phyloP scores from a whole-genome alignment of 1,140 invertebrate species.

The Mamestra configurata region DNA sequence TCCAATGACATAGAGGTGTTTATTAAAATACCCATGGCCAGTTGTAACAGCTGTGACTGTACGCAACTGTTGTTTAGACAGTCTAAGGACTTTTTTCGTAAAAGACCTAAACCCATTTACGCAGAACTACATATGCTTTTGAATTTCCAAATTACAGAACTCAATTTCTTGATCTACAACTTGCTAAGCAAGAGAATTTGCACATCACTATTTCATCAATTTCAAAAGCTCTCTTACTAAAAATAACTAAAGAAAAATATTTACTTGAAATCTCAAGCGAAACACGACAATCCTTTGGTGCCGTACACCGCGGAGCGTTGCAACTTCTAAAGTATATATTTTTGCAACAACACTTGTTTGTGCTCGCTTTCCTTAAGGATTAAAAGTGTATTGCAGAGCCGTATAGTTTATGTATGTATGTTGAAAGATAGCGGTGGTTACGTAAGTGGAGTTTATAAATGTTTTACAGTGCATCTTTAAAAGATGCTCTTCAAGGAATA shows the following conservation, averaged over 20 bases:
- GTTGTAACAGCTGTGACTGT: too few relatives aligned
- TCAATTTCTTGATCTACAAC: neutral
- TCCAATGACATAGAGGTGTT: too few relatives aligned
- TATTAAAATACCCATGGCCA: too few relatives aligned
- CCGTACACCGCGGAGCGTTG: neutral
- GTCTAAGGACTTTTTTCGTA: too few relatives aligned
- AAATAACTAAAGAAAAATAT: conserved; percentile 8
- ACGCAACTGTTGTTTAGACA: too few relatives aligned
- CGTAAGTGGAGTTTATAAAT: neutral
- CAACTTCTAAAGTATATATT: conserved; percentile 24
- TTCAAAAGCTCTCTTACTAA: neutral
- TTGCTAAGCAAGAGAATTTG: neutral
- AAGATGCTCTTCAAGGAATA: too few relatives aligned
- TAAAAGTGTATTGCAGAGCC: conserved; percentile 9
- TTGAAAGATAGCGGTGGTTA: neutral
- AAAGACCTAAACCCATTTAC: too few relatives aligned
- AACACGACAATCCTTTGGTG: conserved; percentile 10
- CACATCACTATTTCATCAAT: neutral
- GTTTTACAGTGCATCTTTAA: neutral
- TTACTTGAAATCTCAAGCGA: conserved; percentile 12
- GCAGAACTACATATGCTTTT: too few relatives aligned
- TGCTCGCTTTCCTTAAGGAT: conserved; percentile 10
- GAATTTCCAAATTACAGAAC: too few relatives aligned
- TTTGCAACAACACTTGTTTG: conserved; percentile 26
- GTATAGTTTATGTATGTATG: neutral